Conservation (phyloP, 2,113 vertebrate genomes). For the Hipposideros armiger region DNA sequence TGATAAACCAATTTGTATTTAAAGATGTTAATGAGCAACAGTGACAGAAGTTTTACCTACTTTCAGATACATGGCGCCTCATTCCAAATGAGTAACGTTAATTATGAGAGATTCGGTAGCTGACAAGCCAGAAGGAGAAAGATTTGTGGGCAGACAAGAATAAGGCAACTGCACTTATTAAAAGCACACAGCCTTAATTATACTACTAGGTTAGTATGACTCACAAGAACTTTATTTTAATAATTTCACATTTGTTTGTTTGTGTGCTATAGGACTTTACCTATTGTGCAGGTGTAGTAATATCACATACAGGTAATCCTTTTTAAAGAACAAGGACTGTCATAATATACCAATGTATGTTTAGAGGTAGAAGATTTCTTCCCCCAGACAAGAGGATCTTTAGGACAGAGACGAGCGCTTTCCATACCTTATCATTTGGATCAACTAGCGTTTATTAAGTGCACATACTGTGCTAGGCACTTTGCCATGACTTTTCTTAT, state of each 20-base stretch:
- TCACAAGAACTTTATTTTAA: conserved; percentile 40
- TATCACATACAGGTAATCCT: background rate
- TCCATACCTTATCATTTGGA: background rate
- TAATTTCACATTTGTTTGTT: conserved; percentile 5
- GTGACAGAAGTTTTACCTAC: background rate
- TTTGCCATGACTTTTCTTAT: background rate
- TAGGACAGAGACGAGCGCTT: background rate
- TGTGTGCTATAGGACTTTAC: background rate
- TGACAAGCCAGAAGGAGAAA: background rate
- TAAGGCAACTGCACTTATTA: background rate
- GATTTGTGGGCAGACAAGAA: background rate
- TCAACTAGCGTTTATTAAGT: background rate
- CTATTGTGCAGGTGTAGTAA: background rate
- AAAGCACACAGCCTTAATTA: background rate
- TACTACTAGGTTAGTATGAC: background rate
- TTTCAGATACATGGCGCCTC: background rate
- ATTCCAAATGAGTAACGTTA: background rate
- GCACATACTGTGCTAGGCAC: background rate
- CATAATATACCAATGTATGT: background rate
- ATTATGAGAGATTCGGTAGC: background rate
- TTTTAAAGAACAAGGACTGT: background rate
- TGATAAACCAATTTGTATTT: background rate
- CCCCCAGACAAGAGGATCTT: background rate
- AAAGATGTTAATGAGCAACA: background rate
- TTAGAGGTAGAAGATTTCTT: background rate